Base-by-base conservation (phyloP, 35 echinoderm and acorn worm genomes). In the Strongylocentrotus purpuratus region DNA sequence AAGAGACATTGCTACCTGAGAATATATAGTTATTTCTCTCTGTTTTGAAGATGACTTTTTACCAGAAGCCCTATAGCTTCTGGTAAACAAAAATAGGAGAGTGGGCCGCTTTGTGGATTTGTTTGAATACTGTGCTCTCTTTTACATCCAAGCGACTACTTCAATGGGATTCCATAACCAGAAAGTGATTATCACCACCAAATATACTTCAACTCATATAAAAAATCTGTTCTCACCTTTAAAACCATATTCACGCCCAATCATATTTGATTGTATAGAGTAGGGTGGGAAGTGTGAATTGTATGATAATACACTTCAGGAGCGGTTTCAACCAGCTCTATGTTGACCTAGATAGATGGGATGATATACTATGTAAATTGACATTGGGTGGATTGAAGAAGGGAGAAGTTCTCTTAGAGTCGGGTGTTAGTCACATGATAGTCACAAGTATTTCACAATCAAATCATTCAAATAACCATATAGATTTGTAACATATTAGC, bases 331-430 rank as follows among this genome's bases (percentile, higher is more conserved):
- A 78, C 65, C 65, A 78, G 65, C 22, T n/a, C 28, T n/a, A 78
- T 78, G 8, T 78, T 78, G 18, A 78, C 20, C 22, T n/a, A 28
- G 20, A 78, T 28, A 78, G 65, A 78, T 78, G 65, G 65, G 20
- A 78, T 78, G 65, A 78, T 78, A 78, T 78, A 78, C 65, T 28
- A n/a, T 78, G 65, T 78, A 78, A 78, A 78, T 78, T 78, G 65
- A 78, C 65, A 78, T 78, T 78, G 65, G 65, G 20, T n/a, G 20
- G 20, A 78, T 78, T 78, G 20, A 78, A 78, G 65, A 78, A 78
- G 61, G 22, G 17, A 78, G 25, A 28, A 70, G 20, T 28, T 28
- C 7, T 28, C 20, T 15, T n/a, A 78, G 65, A 78, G 28, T 78
- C 25, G 8, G 65, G 65, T 78, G 65, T 78, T 78, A 78, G 22